Conservation (phyloP, 2,797 vertebrate species). For the Heliangelus exortis region DNA sequence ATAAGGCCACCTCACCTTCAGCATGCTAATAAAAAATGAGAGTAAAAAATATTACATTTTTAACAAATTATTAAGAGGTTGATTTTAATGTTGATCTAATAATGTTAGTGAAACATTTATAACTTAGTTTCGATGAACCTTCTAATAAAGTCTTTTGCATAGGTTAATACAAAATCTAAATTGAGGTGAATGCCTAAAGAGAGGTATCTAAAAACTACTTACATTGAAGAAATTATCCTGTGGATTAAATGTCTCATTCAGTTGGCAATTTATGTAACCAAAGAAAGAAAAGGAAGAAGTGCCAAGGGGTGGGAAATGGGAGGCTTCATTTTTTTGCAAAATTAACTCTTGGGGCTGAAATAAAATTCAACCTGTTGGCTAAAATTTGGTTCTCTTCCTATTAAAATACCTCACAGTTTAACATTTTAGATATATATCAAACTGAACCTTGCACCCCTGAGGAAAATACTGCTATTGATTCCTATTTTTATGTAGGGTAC, state of each 20-base stretch:
- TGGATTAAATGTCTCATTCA: not conserved
- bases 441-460: not conserved
- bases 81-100: not conserved
- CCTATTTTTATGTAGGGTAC: not conserved
- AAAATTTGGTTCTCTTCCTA: constrained; percentile 47
- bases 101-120: not conserved
- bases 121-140: not conserved
- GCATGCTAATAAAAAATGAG: not conserved
- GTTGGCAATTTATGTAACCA: constrained; percentile 23
- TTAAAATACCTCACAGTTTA: constrained; percentile 59
- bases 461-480: not conserved
- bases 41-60: not conserved
- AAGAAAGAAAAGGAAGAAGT: constrained; percentile 44
- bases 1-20: not conserved
- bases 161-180: not conserved
- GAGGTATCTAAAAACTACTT: not conserved
- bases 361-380: constrained; percentile 65
- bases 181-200: not conserved
- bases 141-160: not conserved
- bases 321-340: constrained; percentile 43
- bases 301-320: constrained; percentile 59
- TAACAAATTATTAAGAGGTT: not conserved
- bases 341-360: constrained; percentile 55
- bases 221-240: not conserved
- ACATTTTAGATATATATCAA: not conserved